These are phyloP conservation scores for Rhadinocentrus ornatus DNA, from an alignment of 2,797 vertebrate species.

Conservation along the genomic window DNA sequence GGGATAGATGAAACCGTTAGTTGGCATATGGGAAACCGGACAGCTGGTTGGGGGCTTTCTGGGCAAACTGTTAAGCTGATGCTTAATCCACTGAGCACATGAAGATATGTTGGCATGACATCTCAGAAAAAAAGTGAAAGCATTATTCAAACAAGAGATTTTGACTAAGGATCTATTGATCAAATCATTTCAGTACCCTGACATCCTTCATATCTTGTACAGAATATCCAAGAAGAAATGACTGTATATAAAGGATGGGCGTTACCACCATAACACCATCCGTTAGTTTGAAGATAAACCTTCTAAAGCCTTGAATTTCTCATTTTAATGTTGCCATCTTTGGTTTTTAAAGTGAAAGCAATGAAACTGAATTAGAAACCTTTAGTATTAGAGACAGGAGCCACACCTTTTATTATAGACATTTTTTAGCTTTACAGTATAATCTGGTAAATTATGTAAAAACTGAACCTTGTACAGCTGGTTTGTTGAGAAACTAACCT, in stretches of 20 bases:
- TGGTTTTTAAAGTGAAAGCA: not conserved
- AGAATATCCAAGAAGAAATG: not conserved
- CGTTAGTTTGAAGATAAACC: not conserved
- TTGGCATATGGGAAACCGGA: not conserved
- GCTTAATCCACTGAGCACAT: constrained; percentile 1
- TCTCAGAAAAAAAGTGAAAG: not conserved
- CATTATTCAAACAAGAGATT: not conserved
- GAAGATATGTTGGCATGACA: not conserved
- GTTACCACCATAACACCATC: not conserved
- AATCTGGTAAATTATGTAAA: not conserved
- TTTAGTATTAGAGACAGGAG: not conserved
- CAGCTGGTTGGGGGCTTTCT: not conserved
- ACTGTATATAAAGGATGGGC: not conserved
- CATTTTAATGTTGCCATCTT: not conserved
- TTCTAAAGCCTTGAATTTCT: not conserved
- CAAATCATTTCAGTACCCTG: not conserved
- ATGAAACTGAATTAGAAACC: not conserved
- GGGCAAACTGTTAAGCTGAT: constrained; percentile 7
- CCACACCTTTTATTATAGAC: not conserved
- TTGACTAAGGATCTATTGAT: not conserved
- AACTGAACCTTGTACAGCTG: not conserved
- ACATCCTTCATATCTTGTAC: not conserved
- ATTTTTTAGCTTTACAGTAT: not conserved
- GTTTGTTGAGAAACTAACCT: not conserved
- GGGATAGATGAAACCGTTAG: not conserved